Evolutionary conservation across 2,797 vertebrate genomes (phyloP).

Genomic region (Arvicola amphibius): DNA sequence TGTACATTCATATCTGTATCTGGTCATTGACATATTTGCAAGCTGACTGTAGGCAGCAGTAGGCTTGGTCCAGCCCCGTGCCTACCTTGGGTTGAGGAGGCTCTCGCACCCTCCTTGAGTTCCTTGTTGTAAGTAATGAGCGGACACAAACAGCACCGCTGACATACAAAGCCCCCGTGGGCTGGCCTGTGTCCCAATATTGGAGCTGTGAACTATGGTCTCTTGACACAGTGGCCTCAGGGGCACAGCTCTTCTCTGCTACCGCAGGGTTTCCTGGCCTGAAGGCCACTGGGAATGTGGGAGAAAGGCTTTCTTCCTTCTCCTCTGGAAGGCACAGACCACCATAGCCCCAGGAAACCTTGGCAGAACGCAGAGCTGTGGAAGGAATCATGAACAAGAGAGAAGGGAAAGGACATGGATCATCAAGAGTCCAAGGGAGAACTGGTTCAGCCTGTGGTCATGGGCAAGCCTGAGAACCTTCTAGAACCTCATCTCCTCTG

Average conservation of each 20-base stretch:
- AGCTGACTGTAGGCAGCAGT: neutral
- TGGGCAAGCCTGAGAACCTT: neutral
- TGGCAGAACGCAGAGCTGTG: neutral
- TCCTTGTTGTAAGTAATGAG: neutral
- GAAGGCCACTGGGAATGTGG: neutral
- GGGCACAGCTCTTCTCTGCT: accelerated
- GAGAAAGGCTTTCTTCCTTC: neutral
- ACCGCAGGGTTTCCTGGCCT: no score
- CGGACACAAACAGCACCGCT: accelerated
- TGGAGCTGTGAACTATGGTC: neutral
- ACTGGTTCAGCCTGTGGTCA: neutral
- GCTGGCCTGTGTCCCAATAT: accelerated
- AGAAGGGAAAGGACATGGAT: accelerated
- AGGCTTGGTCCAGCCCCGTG: accelerated
- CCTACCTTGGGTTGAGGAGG: neutral
- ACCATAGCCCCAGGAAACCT: accelerated
- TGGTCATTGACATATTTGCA: neutral
- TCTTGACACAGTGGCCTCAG: neutral
- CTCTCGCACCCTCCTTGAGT: accelerated
- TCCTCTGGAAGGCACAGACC: neutral
- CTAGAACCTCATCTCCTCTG: neutral
- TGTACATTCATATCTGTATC: neutral
- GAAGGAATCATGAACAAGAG: neutral
- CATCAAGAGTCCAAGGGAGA: neutral
- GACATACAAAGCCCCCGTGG: neutral